Evolutionary conservation across 2,888 invertebrate species (phyloP), one percentile per base, ranked within the genome.

Genomic region (Spisula subtruncata): DNA sequence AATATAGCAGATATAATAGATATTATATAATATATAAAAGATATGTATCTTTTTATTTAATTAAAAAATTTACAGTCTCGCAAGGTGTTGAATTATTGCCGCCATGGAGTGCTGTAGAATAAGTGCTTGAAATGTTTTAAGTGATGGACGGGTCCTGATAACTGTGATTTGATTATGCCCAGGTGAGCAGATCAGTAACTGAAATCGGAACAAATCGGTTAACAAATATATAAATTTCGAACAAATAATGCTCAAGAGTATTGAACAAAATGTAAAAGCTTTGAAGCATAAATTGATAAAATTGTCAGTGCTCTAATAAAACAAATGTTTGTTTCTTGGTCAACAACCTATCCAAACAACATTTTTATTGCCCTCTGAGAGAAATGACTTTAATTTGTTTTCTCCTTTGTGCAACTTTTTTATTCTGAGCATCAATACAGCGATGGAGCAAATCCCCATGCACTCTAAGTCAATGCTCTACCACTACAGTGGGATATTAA

Each of bases 141-240:
- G 51, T 51, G 51, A 16, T 51, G 51, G 5, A 16, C 51, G 14
- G 10, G 14, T 12, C 14, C 14, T 51, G 25, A 60, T 60, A n/a
- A 66, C 16, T 51, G n/a, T 66, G 60, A 25, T n/a, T n/a, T 25
- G 25, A 25, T 25, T 25, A 66, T n/a, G 12, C n/a, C 25, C 25
- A 10, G 12, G 60, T 66, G 25, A 66, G 12, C 6, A 6, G 25
- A 66, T 25, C 25, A 10, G 60, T n/a, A 6, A 66, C 25, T 66
- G 6, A 8, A 66, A 25, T 25, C 25, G 60, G n/a, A 66, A 25
- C 25, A 66, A 66, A 41, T 41, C 8, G 41, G 25, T 12, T 25
- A 66, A 66, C 60, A 66, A 66, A 66, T 12, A 66, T 10, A 66
- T 66, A 12, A 66, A 66, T 66, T 66, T 25, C n/a, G n/a, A 66